These are phyloP conservation scores for Lepidotrigona ventralis DNA, from an alignment of 1,140 invertebrate genomes.

Conservation along the genomic window DNA sequence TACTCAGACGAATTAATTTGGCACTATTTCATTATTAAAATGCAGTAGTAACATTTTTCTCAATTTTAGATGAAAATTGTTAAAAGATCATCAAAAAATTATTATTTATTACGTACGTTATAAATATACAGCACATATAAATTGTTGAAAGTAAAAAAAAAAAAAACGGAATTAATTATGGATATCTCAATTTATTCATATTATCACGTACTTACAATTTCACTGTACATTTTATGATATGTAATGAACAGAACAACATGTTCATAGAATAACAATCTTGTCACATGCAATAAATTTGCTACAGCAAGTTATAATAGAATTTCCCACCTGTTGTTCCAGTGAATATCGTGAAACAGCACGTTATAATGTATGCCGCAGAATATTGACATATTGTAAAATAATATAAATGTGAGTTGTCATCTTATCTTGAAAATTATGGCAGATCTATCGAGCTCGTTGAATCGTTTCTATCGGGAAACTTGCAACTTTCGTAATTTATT, in stretches of 20 bases:
- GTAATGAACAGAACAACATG: background rate
- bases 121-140: background rate
- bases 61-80: background rate
- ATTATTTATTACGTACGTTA: background rate
- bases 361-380: background rate
- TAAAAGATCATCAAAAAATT: background rate
- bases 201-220: background rate
- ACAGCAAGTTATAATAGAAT: slow-evolving; percentile 3
- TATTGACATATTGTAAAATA: background rate
- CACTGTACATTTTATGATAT: background rate
- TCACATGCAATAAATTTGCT: background rate
- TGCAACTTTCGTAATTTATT: background rate
- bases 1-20: background rate
- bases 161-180: background rate
- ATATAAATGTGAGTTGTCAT: slow-evolving; percentile 9
- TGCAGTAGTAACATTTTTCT: background rate
- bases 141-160: background rate
- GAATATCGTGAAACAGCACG: background rate
- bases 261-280: background rate
- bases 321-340: background rate
- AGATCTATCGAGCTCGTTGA: background rate
- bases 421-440: background rate
- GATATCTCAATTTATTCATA: background rate
- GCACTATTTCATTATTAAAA: background rate
- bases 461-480: background rate